Conservation (phyloP, 2,888 invertebrate species). For the Strigamia crassipes region DNA sequence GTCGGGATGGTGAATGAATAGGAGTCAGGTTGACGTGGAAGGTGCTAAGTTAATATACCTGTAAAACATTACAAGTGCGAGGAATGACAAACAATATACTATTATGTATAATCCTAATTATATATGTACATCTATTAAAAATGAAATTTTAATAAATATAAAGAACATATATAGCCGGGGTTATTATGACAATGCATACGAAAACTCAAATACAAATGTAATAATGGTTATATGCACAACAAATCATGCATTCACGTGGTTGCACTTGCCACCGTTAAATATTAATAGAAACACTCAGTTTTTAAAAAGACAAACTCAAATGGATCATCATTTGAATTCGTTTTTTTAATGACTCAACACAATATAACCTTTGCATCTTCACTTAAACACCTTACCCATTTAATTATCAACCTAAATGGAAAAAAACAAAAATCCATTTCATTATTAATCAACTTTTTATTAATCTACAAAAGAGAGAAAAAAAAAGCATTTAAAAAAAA, state of each 20-base stretch:
- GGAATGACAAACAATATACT: conserved; percentile 14
- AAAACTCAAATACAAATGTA: conserved; percentile 19
- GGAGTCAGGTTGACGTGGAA: conserved; percentile 31
- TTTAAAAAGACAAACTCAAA: background rate
- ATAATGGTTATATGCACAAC: background rate
- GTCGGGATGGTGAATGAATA: conserved; percentile 7
- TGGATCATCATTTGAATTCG: background rate
- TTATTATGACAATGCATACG: conserved; percentile 20
- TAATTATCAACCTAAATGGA: conserved; percentile 19
- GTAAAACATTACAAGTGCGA: conserved; percentile 32
- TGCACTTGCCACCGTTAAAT: conserved; percentile 8
- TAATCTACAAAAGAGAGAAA: conserved; percentile 36
- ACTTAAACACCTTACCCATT: conserved; percentile 19
- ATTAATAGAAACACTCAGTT: background rate
- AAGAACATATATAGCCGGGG: conserved; percentile 21
- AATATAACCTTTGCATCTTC: background rate
- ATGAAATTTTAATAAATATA: background rate
- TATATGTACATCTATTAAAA: conserved; percentile 16
- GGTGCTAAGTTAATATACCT: conserved; percentile 11
- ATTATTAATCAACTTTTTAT: conserved; percentile 20
- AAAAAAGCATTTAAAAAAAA: conserved; percentile 34
- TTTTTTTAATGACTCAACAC: background rate
- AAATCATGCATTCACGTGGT: conserved; percentile 14
- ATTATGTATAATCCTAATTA: background rate
- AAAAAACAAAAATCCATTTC: conserved; percentile 27